A percentile compares a stretch with the other conserved stretches of the same genome.
phyloP scores from a whole-genome alignment of 2,113 vertebrate species.

The Penelope pileata region DNA sequence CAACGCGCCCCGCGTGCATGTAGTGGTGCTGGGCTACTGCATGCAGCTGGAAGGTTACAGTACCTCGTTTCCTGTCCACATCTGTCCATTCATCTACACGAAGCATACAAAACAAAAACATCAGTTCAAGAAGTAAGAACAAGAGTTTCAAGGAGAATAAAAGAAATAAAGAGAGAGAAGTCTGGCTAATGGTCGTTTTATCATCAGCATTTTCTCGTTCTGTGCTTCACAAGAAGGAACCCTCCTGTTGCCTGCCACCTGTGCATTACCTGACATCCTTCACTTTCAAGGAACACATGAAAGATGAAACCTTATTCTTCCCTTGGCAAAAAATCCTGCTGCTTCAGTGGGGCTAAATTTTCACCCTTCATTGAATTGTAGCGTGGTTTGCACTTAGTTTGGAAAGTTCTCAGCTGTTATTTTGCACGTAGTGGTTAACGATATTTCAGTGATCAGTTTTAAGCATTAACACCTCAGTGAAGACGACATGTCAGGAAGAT shows the following conservation, averaged over 20 bases:
- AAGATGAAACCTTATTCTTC: background rate
- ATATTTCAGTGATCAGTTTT: background rate
- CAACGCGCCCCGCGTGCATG: constrained; percentile 42
- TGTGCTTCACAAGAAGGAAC: background rate
- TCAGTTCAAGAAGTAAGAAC: constrained; percentile 74
- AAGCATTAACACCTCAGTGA: background rate
- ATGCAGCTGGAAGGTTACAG: constrained; percentile 76
- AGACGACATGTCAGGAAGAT: background rate
- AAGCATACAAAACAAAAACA: constrained; percentile 84
- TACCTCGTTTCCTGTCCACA: constrained; percentile 97
- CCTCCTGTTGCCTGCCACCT: background rate
- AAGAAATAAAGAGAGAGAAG: constrained; percentile 32
- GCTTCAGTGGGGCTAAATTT: background rate
- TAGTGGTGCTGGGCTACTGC: constrained; percentile 54
- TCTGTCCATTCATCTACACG: constrained; percentile 95
- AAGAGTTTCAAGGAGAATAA: constrained; percentile 46
- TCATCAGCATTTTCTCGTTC: background rate
- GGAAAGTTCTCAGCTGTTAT: background rate
- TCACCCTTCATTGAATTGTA: background rate
- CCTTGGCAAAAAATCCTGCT: background rate
- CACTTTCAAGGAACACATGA: background rate
- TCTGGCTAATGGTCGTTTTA: background rate
- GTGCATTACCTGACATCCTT: background rate
- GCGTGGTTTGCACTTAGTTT: background rate
- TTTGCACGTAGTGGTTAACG: background rate